phyloP scores from a whole-genome alignment of 2,113 vertebrate genomes.

The Chascanopsetta lugubris region DNA sequence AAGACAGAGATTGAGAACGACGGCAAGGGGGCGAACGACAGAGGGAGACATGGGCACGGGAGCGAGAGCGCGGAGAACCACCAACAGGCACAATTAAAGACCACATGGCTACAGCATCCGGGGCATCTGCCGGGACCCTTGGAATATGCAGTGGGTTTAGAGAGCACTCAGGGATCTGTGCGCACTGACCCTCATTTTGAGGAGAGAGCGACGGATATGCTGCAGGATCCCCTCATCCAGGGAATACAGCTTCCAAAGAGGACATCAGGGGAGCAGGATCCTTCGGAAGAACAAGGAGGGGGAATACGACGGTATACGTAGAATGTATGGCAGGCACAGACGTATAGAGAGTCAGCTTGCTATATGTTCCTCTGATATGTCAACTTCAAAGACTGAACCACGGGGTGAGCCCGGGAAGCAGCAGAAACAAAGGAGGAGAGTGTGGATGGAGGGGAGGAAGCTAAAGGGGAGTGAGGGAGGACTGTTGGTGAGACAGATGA shows the following conservation, averaged over 20 bases:
- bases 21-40: conserved; percentile 26
- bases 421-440: conserved; percentile 35
- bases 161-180: conserved; percentile 2
- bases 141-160: not conserved
- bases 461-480: conserved; percentile 6
- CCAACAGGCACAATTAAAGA: conserved; percentile 21
- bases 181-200: not conserved
- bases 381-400: conserved; percentile 40
- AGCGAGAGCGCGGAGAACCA: conserved; percentile 18
- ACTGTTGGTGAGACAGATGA: not conserved
- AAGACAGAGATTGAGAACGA: conserved; percentile 28
- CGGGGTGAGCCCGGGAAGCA: conserved; percentile 28
- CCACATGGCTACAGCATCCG: conserved; percentile 11
- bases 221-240: not conserved
- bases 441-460: conserved; percentile 19
- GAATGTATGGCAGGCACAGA: conserved; percentile 1
- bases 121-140: conserved; percentile 30
- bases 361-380: conserved; percentile 38
- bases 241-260: conserved; percentile 9
- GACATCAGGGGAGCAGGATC: conserved; percentile 3
- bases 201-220: not conserved
- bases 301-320: not conserved
- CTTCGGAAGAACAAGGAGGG: conserved; percentile 8
- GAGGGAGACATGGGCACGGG: conserved; percentile 18
- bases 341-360: not conserved